A percentile compares a stretch with the other conserved stretches of the same genome.
These are phyloP conservation scores for Heliconius nattereri DNA, from an alignment of 1,140 invertebrate species.

Conservation along the genomic window DNA sequence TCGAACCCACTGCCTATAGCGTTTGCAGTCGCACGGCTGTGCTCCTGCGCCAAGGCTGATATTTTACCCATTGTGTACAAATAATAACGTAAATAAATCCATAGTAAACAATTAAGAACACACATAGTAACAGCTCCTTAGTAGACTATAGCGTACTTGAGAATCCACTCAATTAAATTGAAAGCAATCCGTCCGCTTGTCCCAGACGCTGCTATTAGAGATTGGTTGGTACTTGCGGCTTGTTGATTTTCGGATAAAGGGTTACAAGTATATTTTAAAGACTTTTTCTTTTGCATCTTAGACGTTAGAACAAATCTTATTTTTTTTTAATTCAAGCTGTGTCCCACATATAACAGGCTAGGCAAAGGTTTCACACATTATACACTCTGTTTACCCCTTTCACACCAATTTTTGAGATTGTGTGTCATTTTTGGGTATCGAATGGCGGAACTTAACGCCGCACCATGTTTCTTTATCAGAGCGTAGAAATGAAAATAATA, in stretches of 20 bases:
- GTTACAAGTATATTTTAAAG: neutral
- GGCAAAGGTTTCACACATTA: too few species aligned
- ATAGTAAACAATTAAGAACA: neutral
- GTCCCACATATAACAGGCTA: too few species aligned
- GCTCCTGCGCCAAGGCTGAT: too few species aligned
- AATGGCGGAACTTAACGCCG: neutral
- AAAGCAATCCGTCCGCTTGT: conserved; percentile 15
- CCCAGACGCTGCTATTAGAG: conserved; percentile 25
- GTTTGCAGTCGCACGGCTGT: too few species aligned
- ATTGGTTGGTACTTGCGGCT: conserved; percentile 21
- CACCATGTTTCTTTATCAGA: too few species aligned
- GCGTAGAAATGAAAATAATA: too few species aligned
- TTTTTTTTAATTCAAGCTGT: too few species aligned
- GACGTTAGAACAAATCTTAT: too few species aligned
- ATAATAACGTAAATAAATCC: neutral
- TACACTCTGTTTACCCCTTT: too few species aligned
- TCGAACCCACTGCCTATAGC: neutral
- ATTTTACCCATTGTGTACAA: neutral
- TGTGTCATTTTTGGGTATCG: too few species aligned
- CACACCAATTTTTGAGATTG: too few species aligned
- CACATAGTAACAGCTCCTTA: neutral
- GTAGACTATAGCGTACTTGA: neutral
- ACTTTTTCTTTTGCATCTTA: too few species aligned
- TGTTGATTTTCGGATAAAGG: conserved; percentile 2
- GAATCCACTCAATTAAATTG: conserved; percentile 26